Percentiles rank a stretch among this genome's conserved stretches.
phyloP scores from a whole-genome alignment of 2,888 invertebrate genomes.

The Oligia fasciuncula region DNA sequence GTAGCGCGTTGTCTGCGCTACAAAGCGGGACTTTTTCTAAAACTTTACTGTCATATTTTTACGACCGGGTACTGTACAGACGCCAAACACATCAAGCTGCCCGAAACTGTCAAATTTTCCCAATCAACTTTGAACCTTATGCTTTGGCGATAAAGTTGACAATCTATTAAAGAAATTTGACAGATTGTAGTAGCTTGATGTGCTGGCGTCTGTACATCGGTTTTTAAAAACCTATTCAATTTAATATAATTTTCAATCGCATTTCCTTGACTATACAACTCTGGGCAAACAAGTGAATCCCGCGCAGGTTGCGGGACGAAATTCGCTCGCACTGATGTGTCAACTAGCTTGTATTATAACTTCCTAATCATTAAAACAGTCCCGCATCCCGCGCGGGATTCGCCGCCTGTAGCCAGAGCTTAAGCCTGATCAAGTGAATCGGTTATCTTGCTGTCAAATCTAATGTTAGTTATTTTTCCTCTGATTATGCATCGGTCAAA shows the following conservation, averaged over 20 bases:
- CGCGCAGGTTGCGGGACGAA: too few species aligned
- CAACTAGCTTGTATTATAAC: not conserved
- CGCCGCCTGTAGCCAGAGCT: not conserved
- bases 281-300: not conserved
- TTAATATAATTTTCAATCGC: not conserved
- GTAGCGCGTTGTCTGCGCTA: too few species aligned
- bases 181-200: too few species aligned
- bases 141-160: too few species aligned
- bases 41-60: not conserved
- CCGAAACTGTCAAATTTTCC: too few species aligned
- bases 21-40: not conserved
- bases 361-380: not conserved
- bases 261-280: not conserved
- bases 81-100: too few species aligned
- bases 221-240: slow-evolving; percentile 22
- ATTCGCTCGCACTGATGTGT: too few species aligned
- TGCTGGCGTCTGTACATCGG: too few species aligned
- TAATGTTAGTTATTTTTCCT: not conserved
- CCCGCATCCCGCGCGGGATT: not conserved
- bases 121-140: too few species aligned
- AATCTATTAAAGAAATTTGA: too few species aligned
- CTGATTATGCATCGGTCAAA: not conserved
- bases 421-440: not conserved
- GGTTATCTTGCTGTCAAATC: not conserved
- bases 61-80: too few species aligned